These are phyloP conservation scores for Cromileptes altivelis DNA, from an alignment of 2,113 vertebrate genomes.

Conservation along the genomic window DNA sequence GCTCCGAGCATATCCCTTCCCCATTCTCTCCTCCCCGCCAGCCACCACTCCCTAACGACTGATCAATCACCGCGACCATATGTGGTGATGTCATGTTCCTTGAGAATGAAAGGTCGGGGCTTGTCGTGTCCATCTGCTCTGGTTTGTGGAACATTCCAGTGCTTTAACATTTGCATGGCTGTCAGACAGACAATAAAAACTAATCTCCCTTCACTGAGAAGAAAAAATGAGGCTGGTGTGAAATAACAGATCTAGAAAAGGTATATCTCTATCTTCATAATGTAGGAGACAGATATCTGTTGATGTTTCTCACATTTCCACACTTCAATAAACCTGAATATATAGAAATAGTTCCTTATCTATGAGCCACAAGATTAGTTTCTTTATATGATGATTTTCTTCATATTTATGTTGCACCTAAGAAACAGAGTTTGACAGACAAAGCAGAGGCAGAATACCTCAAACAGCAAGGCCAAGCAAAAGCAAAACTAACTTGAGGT, in stretches of 20 bases:
- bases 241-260: conserved; percentile 40
- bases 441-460: no score
- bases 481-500: no score
- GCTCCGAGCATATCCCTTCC: conserved; percentile 49
- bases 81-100: conserved; percentile 81
- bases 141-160: conserved; percentile 75
- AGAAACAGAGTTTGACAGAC: no score
- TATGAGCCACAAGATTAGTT: not conserved
- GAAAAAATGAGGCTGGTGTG: conserved; percentile 14
- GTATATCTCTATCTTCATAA: conserved; percentile 39
- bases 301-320: not conserved
- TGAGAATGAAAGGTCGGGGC: conserved; percentile 65
- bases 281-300: not conserved
- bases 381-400: no score
- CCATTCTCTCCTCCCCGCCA: conserved; percentile 45
- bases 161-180: conserved; percentile 81
- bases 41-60: conserved; percentile 72
- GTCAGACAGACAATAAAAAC: conserved; percentile 72
- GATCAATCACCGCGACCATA: conserved; percentile 77
- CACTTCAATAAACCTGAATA: not conserved
- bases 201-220: conserved; percentile 40
- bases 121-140: conserved; percentile 76
- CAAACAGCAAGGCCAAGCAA: no score
- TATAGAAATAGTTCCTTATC: not conserved
- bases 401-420: no score